Base-by-base conservation (phyloP, 2,113 vertebrate genomes). In the Cololabis saira region DNA sequence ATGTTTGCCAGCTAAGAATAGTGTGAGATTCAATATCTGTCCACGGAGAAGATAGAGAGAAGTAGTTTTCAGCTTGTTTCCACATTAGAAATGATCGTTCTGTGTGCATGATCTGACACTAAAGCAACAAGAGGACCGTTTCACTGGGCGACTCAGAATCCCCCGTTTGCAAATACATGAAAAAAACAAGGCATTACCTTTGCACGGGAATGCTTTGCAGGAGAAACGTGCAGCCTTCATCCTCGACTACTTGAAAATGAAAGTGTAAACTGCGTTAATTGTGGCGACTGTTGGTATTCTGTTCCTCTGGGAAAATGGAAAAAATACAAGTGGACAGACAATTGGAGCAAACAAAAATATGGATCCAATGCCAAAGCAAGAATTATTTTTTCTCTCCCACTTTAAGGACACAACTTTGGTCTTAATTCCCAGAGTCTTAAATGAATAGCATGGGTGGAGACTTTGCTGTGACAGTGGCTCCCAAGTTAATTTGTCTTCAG, bases 401-500 rank as follows among this genome's bases (percentile, higher is more conserved):
- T 63, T 81, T 66, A 55, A 70, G 72, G 60, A 75, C 70, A 41
- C 49, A 69, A 71, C 58, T 83, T 81, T 75, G 74, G 77, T 83
- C 48, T 81, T n/a, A 9, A 17, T 65, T 74, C 72, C 77, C 71
- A 70, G 70, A 72, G 81, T 61, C 80, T 76, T 74, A 67, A 82
- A 80, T 54, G 70, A 87, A 78, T 27, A 60, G 62, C 76, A 60
- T 3, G 40, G 63, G 30, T 55, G 52, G 40, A 70, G 52, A 75
- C 80, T 87, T 82, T 87, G 81, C 86, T 83, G 80, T 85, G 86
- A 86, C 84, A 79, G 75, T 82, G 82, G 74, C 69, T 76, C 76
- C 78, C 82, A 67, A 84, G 80, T 82, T 85, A 84, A 88, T 87
- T 88, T 88, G 80, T 84, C 78, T 84, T 85, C 78, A 82, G 73